A percentile compares a stretch with the other conserved stretches of the same genome.
phyloP scores from a whole-genome alignment of 2,113 vertebrate genomes.

The Nycticryphes semicollaris region DNA sequence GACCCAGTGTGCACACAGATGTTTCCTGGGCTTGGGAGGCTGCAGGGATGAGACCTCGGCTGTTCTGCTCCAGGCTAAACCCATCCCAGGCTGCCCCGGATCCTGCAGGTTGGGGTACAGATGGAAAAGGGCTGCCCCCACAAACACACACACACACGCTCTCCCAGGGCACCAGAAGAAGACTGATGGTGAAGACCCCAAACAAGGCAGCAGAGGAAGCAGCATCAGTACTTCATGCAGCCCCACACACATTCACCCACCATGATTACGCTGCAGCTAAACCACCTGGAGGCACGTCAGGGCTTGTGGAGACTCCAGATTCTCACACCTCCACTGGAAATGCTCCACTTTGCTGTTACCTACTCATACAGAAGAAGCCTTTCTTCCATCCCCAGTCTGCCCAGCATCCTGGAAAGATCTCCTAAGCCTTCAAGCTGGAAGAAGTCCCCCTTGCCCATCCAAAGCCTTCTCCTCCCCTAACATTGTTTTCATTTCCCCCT shows the following conservation, averaged over 20 bases:
- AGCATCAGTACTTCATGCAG: neutral
- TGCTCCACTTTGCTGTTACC: neutral
- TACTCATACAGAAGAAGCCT: neutral
- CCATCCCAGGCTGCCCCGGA: neutral
- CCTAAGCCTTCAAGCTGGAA: neutral
- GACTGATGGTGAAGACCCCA: rapidly evolving
- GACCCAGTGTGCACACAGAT: rapidly evolving
- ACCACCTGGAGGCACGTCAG: neutral
- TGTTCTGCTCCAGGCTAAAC: neutral
- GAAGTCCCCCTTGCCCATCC: constrained; percentile 30
- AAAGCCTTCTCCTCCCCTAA: constrained; percentile 22
- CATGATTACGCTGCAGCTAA: rapidly evolving
- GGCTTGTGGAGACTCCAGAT: neutral
- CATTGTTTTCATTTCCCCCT: constrained; percentile 44
- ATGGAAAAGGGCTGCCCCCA: neutral
- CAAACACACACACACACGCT: too few species aligned
- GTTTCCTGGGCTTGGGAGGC: neutral
- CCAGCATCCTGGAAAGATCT: neutral
- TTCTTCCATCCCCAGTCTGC: neutral
- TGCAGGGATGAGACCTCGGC: neutral
- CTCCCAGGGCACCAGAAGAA: neutral
- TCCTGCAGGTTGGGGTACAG: neutral
- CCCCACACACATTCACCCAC: too few species aligned
- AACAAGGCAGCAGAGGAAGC: neutral
- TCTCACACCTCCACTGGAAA: neutral